Percentiles rank a stretch among this genome's conserved stretches.
These are phyloP conservation scores for Diachasma alloeum DNA, from an alignment of 1,140 invertebrate species.

Conservation along the genomic window DNA sequence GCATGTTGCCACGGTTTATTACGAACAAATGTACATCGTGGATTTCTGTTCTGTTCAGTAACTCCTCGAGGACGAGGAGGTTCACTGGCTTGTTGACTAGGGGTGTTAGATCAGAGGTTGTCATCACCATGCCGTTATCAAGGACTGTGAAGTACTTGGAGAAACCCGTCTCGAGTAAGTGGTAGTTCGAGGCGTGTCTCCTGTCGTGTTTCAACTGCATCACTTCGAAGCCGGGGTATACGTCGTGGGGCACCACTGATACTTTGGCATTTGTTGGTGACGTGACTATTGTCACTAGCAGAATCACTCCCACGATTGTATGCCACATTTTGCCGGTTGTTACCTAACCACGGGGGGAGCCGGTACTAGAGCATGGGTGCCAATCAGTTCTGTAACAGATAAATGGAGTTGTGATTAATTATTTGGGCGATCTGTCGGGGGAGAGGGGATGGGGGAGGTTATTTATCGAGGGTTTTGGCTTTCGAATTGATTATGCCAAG, in stretches of 20 bases:
- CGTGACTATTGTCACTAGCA: neutral
- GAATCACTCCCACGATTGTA: conserved; percentile 12
- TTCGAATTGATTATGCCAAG: no score
- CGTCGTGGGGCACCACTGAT: conserved; percentile 80
- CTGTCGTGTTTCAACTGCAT: conserved; percentile 70
- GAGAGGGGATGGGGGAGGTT: no score
- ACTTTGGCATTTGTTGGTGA: conserved; percentile 41
- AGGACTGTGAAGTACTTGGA: conserved; percentile 86
- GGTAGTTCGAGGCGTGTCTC: conserved; percentile 68
- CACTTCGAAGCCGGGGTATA: conserved; percentile 85
- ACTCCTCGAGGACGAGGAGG: conserved; percentile 81
- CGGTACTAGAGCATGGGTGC: conserved; percentile 50
- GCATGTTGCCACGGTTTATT: conserved; percentile 80
- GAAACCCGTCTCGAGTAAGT: conserved; percentile 78
- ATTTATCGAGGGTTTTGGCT: no score
- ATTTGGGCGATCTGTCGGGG: neutral
- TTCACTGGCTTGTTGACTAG: conserved; percentile 82
- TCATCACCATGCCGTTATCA: conserved; percentile 90
- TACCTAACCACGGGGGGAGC: conserved; percentile 10
- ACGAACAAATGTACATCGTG: conserved; percentile 84
- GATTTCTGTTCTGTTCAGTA: conserved; percentile 78
- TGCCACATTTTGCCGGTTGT: conserved; percentile 45
- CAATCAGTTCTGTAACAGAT: conserved; percentile 19
- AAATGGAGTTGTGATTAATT: neutral
- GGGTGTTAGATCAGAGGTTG: conserved; percentile 81